Evolutionary conservation across 2,113 vertebrate species (phyloP).

Genomic region (Hyperopisus bebe): DNA sequence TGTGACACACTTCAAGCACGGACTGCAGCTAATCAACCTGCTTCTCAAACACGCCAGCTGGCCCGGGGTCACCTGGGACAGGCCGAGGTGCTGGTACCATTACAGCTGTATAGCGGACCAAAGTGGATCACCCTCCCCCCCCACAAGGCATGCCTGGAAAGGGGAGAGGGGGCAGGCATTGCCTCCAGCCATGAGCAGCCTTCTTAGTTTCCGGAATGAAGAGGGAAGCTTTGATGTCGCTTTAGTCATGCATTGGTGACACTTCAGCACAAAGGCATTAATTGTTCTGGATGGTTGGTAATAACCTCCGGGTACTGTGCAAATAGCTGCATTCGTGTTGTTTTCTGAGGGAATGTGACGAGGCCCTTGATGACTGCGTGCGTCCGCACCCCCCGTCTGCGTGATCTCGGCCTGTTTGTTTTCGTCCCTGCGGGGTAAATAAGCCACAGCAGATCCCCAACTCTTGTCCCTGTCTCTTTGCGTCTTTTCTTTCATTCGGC

Average conservation of each 20-base stretch:
- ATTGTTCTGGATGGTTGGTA: not conserved
- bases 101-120: not conserved
- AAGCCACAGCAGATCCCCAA: not conserved
- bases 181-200: not conserved
- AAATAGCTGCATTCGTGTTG: not conserved
- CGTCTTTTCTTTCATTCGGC: not conserved
- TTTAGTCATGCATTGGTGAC: not conserved
- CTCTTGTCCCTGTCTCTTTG: not conserved
- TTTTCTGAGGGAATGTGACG: not conserved
- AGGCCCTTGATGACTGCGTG: not conserved
- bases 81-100: not conserved
- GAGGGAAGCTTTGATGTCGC: not conserved
- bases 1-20: not conserved
- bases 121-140: not conserved
- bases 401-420: not conserved
- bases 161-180: not conserved
- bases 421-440: not conserved
- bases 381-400: not conserved
- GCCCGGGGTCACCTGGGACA: not conserved
- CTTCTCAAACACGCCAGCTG: not conserved
- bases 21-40: not conserved
- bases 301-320: not conserved
- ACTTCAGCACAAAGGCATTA: slow-evolving; percentile 4
- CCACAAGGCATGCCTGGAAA: not conserved
- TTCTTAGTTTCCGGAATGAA: not conserved